Conservation (phyloP, 2,113 vertebrate genomes). For the Morone saxatilis region DNA sequence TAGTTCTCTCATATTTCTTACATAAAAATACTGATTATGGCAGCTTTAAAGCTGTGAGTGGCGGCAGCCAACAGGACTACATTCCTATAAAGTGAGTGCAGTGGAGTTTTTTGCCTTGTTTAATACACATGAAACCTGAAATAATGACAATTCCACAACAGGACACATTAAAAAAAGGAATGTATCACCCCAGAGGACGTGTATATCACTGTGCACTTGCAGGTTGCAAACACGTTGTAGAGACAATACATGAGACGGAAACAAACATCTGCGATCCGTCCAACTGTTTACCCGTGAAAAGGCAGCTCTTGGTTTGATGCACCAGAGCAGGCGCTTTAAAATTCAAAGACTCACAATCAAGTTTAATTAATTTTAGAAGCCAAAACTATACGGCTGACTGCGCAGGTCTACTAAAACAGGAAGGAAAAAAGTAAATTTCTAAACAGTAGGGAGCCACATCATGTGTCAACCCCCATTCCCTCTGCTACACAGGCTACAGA, state of each 20-base stretch:
- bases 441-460: constrained; percentile 56
- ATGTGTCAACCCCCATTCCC: constrained; percentile 51
- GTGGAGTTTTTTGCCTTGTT: background rate
- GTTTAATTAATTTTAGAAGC: constrained; percentile 12
- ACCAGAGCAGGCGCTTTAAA: background rate
- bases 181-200: background rate
- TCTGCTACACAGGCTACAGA: constrained; percentile 47
- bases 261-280: background rate
- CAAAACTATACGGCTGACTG: constrained; percentile 7
- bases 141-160: background rate
- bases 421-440: constrained; percentile 45
- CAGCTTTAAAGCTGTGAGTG: background rate
- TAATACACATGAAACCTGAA: background rate
- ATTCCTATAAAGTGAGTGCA: too few species aligned
- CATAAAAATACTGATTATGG: background rate
- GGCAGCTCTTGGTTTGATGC: constrained; percentile 11
- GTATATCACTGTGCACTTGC: background rate
- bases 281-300: background rate
- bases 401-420: background rate
- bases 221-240: background rate
- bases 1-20: background rate
- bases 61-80: too few species aligned
- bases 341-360: constrained; percentile 21
- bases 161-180: background rate
- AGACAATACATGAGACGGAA: background rate